These are phyloP conservation scores for Phyllostomus hastatus DNA, from an alignment of 2,113 vertebrate genomes.

Conservation along the genomic window DNA sequence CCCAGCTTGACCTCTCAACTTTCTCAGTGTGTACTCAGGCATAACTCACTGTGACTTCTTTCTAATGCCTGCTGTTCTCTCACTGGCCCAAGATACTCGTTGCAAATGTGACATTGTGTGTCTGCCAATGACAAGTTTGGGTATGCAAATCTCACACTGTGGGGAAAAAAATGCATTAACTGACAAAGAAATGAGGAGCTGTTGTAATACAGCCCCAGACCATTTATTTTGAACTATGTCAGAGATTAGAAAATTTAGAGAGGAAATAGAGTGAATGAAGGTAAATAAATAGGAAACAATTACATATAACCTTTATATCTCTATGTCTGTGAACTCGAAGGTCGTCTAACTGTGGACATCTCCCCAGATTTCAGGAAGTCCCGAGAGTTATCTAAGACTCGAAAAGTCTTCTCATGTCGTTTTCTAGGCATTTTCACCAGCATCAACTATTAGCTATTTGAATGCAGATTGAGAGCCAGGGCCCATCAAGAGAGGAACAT, in stretches of 20 bases:
- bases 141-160: neutral
- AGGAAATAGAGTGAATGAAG: neutral
- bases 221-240: neutral
- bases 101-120: neutral
- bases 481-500: neutral
- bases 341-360: neutral
- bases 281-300: neutral
- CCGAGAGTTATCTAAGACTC: neutral
- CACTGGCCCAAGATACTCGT: neutral
- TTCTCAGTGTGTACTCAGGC: neutral
- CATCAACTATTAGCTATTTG: neutral
- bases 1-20: constrained; percentile 32
- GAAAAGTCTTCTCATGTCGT: neutral
- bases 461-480: neutral
- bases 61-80: neutral
- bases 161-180: neutral
- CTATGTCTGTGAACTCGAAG: neutral
- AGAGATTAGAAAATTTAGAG: neutral
- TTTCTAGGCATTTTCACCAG: neutral
- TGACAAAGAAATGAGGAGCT: neutral
- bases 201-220: neutral
- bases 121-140: neutral
- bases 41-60: neutral
- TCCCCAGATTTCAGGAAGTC: neutral
- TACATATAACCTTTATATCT: neutral